Base-by-base conservation (phyloP, 2,888 invertebrate species). In the Perdita meconis region DNA sequence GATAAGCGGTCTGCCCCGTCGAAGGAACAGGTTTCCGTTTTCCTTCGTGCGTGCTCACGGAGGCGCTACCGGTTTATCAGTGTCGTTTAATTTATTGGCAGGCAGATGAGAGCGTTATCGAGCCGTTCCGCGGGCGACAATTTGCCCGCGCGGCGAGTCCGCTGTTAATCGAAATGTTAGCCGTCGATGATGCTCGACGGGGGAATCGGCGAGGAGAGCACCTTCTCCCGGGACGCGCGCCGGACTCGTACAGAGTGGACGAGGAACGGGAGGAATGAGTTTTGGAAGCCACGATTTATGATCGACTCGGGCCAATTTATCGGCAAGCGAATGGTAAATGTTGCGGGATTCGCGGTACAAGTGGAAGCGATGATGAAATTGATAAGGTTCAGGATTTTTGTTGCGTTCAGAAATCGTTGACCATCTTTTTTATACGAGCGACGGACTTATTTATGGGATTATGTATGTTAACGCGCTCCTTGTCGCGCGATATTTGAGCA, bases 41-140 rank as follows among this genome's bases (percentile, higher is more conserved):
- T 71, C 63, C 38, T 68, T 67, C 56, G 50, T 63, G 68, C 44
- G 40, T 50, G 53, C 10, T 44, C 24, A 47, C 19, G 30, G 73
- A 69, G 77, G 75, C 56, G 79, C 81, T 85, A 81, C 83, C 69
- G 79, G 78, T 85, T 84, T 84, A 84, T 84, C 84, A 66, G 63
- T 60, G 59, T 51, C 72, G 78, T 77, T 85, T 85, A 83, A 85
- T 85, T 85, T 85, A 85, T 81, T 78, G 65, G 55, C 50, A 61
- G 57, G 70, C 69, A n/a, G n/a, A n/a, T n/a, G n/a, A 44, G 22
- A 59, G 57, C 72, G 78, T 77, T 81, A 83, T 81, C 81, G 56
- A 63, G 12, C 40, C n/a, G 38, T 34, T 69, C 47, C 69, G 53
- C 63, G 72, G 71, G 70, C 84, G 85, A 84, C 81, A 85, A 85